Evolutionary conservation across 2,113 vertebrate species (phyloP).

Genomic region (Smithornis capensis): DNA sequence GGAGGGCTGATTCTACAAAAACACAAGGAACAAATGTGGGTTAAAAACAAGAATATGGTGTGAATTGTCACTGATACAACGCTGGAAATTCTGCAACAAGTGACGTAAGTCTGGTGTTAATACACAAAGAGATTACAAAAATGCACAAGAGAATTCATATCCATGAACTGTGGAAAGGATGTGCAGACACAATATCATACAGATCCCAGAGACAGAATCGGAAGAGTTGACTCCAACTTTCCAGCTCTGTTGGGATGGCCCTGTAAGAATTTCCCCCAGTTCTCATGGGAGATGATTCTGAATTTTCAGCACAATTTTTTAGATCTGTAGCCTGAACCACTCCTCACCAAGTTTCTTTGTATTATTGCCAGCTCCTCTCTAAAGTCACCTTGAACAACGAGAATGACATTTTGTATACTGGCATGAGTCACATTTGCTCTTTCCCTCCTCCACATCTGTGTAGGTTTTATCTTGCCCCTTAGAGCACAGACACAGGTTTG

Average conservation of each 20-base stretch:
- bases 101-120: background rate
- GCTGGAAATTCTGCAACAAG: background rate
- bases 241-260: background rate
- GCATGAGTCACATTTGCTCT: constrained; percentile 34
- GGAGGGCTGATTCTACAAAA: constrained; percentile 87
- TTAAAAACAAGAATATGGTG: background rate
- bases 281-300: background rate
- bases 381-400: constrained; percentile 14
- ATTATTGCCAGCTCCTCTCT: background rate
- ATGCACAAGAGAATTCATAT: background rate
- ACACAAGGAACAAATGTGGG: background rate
- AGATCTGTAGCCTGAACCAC: background rate
- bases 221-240: background rate
- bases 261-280: background rate
- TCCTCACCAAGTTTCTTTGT: background rate
- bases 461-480: constrained; percentile 47
- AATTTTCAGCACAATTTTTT: background rate
- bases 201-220: background rate
- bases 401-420: constrained; percentile 36
- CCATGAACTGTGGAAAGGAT: background rate
- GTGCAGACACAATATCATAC: background rate
- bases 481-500: constrained; percentile 15
- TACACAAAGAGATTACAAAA: background rate
- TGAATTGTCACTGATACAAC: accelerated
- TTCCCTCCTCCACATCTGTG: constrained; percentile 49